phyloP scores from a whole-genome alignment of 1,140 invertebrate species.

The Calosoma granatense region DNA sequence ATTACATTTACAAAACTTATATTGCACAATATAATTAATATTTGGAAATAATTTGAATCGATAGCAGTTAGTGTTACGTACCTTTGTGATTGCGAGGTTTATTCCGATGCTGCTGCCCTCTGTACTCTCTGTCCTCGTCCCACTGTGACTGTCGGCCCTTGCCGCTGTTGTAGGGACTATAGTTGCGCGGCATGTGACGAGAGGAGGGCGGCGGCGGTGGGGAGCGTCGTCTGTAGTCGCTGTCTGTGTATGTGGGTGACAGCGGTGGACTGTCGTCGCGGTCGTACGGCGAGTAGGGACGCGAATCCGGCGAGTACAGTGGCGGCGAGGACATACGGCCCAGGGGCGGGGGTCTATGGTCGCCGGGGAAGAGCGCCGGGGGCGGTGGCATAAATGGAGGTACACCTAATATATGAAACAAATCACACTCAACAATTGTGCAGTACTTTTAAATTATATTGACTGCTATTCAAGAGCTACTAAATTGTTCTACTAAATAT shows the following conservation, averaged over 20 bases:
- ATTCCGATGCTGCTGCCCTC: constrained; percentile 18
- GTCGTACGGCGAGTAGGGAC: constrained; percentile 28
- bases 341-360: constrained; percentile 49
- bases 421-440: too few relatives aligned
- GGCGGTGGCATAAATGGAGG: constrained; percentile 34
- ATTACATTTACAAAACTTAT: too few relatives aligned
- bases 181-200: constrained; percentile 16
- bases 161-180: constrained; percentile 23
- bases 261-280: constrained; percentile 24
- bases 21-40: too few relatives aligned
- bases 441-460: too few relatives aligned
- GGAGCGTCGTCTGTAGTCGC: constrained; percentile 26
- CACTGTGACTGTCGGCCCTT: constrained; percentile 13
- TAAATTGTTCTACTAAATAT: too few relatives aligned
- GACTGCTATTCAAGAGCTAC: too few relatives aligned
- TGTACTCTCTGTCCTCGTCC: constrained; percentile 25
- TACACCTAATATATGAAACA: too few relatives aligned
- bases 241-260: constrained; percentile 28
- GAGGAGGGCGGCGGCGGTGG: constrained; percentile 20
- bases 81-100: constrained; percentile 24
- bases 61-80: too few relatives aligned
- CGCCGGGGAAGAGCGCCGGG: constrained; percentile 39
- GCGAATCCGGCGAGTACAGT: constrained; percentile 28
- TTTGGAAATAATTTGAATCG: too few relatives aligned
- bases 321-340: constrained; percentile 54